Base-by-base conservation (phyloP, 2,888 invertebrate species). In the Achlya flavicornis region DNA sequence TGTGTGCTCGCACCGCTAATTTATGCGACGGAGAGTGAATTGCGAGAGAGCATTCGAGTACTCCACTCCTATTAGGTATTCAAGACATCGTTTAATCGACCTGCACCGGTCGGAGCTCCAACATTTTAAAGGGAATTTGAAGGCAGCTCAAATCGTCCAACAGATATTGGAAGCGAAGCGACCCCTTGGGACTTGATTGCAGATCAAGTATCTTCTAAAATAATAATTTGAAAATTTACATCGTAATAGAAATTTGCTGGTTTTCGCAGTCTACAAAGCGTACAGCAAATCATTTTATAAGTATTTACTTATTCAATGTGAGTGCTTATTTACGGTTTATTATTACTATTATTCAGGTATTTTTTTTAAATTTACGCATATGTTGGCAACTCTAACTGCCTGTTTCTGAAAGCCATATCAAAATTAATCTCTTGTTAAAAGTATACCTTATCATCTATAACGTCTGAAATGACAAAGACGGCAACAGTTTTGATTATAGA, bases 31-130 rank as follows among this genome's bases (percentile, higher is more conserved):
- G 80, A 79, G 81, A 90, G 81, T 86, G 88, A 89, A 87, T 88
- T 78, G 80, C 73, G 78, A 81, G 76, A 81, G 83, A 86, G 80
- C 80, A 83, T 83, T 86, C 84, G 79, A 80, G 81, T 81, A 85
- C 85, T 80, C 81, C 74, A 71, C 80, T 81, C 82, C 82, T 82
- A 90, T 91, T 92, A 91, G 82, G 86, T 91, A 92, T 92, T 92
- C 92, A 92, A 89, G 91, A 87, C 92, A 83, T 84, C 87, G 87
- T 88, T 88, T 90, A 90, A 91, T 90, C 89, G 88, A 85, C 82
- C 86, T 85, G 85, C 87, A 83, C 79, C 79, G 73, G 79, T 76
- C 75, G 73, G 68, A 75, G 81, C 73, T 76, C 71, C 74, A 78
- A 81, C 82, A 80, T 79, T 87, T 85, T 80, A 88, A 84, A 86